phyloP scores from a whole-genome alignment of 2,113 vertebrate genomes.

The Picathartes gymnocephalus region DNA sequence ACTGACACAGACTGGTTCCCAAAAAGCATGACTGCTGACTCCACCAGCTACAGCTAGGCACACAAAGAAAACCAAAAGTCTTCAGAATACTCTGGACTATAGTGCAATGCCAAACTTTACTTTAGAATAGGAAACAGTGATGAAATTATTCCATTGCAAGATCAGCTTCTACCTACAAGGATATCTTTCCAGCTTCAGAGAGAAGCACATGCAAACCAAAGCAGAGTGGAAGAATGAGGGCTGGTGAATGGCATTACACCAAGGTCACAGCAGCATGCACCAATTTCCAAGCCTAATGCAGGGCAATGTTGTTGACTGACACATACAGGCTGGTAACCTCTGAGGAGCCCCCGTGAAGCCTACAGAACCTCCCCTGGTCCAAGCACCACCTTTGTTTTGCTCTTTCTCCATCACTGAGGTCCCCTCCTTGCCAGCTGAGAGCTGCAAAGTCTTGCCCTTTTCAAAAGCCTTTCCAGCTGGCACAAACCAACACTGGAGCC shows the following conservation, averaged over 20 bases:
- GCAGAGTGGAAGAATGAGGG: not conserved
- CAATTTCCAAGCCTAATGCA: not conserved
- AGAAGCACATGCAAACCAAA: not conserved
- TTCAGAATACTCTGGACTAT: not conserved
- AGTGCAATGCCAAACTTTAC: not conserved
- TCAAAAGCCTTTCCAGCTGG: not conserved
- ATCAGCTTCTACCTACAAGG: not conserved
- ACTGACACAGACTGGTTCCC: not conserved
- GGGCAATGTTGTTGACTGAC: not conserved
- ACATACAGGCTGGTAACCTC: not conserved
- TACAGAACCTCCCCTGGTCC: not conserved
- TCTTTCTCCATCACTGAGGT: not conserved
- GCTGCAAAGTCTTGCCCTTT: not conserved
- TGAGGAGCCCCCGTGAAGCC: not conserved
- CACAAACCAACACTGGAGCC: not conserved
- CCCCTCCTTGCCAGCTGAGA: not conserved
- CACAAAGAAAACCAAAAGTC: not conserved
- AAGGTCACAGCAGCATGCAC: not conserved
- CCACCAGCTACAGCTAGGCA: not conserved
- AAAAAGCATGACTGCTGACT: not conserved
- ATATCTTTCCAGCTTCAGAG: not conserved
- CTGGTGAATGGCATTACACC: not conserved
- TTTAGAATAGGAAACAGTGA: not conserved
- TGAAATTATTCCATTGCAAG: not conserved
- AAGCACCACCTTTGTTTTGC: not conserved